Conservation (phyloP, 2,888 invertebrate genomes). For the Orthonychiurus folsomi region DNA sequence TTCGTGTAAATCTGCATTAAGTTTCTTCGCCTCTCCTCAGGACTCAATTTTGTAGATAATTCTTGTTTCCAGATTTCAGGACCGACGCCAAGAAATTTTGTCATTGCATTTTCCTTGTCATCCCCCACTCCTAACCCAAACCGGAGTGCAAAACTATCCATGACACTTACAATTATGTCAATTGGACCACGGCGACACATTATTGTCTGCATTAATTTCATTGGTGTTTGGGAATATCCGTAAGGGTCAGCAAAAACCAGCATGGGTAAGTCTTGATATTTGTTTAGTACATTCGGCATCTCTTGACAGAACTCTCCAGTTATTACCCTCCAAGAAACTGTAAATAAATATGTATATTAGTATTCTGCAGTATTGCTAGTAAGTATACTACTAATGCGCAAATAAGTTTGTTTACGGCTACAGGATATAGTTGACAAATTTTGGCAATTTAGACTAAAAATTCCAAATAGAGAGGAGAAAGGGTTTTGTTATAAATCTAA, state of each 20-base stretch:
- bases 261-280: too few species aligned
- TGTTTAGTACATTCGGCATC: too few species aligned
- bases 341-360: too few species aligned
- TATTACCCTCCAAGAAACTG: neutral
- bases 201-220: neutral
- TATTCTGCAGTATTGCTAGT: too few species aligned
- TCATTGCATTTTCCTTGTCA: neutral
- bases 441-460: too few species aligned
- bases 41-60: neutral
- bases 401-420: neutral
- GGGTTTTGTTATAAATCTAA: too few species aligned
- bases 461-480: too few species aligned
- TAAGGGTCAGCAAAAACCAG: neutral
- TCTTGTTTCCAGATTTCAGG: neutral
- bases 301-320: neutral
- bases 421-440: too few species aligned
- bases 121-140: neutral
- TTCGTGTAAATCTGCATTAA: neutral
- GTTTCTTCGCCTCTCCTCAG: neutral
- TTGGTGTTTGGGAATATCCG: neutral
- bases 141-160: neutral
- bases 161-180: neutral
- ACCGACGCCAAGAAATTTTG: neutral
- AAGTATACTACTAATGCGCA: too few species aligned
- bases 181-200: neutral